Base-by-base conservation (phyloP, 1,140 invertebrate genomes). In the Neodiprion virginianus region DNA sequence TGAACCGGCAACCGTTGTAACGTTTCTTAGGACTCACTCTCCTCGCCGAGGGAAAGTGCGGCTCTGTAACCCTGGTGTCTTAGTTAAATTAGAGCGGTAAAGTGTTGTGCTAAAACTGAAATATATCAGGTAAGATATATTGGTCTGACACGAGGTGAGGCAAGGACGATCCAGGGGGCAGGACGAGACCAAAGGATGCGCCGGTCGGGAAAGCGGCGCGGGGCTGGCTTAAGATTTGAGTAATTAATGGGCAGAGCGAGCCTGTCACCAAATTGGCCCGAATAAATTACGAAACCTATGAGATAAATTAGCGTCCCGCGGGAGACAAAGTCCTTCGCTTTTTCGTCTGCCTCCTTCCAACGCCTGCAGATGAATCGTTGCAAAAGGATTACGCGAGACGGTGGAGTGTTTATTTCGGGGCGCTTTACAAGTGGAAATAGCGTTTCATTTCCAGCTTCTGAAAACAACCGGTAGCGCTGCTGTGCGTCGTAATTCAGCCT, bases 41-140 rank as follows among this genome's bases (percentile, higher is more conserved):
- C 53, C 76, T 79, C 77, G 74, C 77, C 77, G 78, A 72, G 76
- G 48, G 71, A 61, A 72, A 21, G 70, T 49, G 10, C 47, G 21
- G 47, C 14, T 50, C 48, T 72, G 69, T 72, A 14, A 9, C 0
- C 53, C 4, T 17, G 67, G 77, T 74, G 73, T 75, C 75, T 79
- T 79, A 77, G 80, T 78, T 83, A 80, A 83, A 83, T 83, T 83
- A 83, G 79, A 76, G 78, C 74, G 79, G 77, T 75, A 76, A 72
- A 74, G 70, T 72, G 76, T 76, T 74, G 78, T 72, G 74, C 77
- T 79, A 81, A 82, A 80, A 81, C 78, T 80, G 79, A 82, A 81
- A 81, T 82, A 81, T 82, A 81, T 81, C 79, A 80, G 77, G 75
- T 77, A 76, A 78, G 80, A 81, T 81, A 80, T 82, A 80, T 75